These are phyloP conservation scores for Troides helena DNA, from an alignment of 2,888 invertebrate species.

Conservation along the genomic window DNA sequence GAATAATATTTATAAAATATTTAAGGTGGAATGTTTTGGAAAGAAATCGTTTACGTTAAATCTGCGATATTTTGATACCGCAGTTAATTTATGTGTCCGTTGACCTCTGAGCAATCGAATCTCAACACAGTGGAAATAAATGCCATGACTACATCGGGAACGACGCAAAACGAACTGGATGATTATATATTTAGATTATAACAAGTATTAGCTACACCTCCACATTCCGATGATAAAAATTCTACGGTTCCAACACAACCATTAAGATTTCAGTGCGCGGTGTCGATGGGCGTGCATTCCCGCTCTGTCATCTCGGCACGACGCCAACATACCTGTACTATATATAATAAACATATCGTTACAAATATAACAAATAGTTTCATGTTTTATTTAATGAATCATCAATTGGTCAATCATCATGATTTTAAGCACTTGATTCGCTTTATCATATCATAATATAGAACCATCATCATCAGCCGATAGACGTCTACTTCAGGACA, in stretches of 20 bases:
- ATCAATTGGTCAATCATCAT: too few relatives aligned
- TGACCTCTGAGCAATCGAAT: constrained; percentile 10
- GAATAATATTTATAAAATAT: neutral
- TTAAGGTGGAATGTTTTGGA: neutral
- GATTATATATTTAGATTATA: constrained; percentile 13
- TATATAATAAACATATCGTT: constrained; percentile 29
- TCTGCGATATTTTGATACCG: neutral
- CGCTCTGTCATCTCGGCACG: constrained; percentile 47
- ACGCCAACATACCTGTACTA: constrained; percentile 43
- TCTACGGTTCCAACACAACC: constrained; percentile 50
- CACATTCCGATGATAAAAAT: constrained; percentile 27
- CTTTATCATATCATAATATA: too few relatives aligned
- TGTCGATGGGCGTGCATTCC: constrained; percentile 55
- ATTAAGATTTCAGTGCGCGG: constrained; percentile 61
- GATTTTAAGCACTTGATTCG: too few relatives aligned
- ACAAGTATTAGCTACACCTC: constrained; percentile 8
- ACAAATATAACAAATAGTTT: constrained; percentile 6
- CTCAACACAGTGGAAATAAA: constrained; percentile 1
- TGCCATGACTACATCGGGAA: constrained; percentile 8
- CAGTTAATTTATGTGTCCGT: constrained; percentile 9
- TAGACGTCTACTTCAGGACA: too few relatives aligned
- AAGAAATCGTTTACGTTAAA: neutral
- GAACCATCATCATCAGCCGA: too few relatives aligned
- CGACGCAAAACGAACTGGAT: constrained; percentile 3
- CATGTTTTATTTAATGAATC: neutral